Conservation (phyloP, 2,797 vertebrate species). For the Champsocephalus gunnari region DNA sequence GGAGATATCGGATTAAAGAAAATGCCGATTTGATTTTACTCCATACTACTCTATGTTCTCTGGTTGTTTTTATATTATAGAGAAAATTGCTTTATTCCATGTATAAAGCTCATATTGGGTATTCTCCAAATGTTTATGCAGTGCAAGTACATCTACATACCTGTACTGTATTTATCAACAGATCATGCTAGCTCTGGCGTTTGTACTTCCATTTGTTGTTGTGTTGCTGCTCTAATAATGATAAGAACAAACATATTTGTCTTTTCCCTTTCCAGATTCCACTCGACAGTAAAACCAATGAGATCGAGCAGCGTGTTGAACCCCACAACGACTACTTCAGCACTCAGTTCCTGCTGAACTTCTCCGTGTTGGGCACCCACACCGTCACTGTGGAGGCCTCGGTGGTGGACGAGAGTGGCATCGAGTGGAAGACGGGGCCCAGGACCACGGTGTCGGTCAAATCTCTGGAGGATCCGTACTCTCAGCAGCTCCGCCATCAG, state of each 20-base stretch:
- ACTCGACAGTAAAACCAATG: constrained; percentile 91
- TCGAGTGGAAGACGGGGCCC: constrained; percentile 96
- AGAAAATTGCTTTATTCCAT: neutral
- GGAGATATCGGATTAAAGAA: too few species aligned
- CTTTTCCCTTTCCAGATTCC: constrained; percentile 83
- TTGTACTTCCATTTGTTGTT: neutral
- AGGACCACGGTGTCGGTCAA: constrained; percentile 94
- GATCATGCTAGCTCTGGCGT: rapidly evolving
- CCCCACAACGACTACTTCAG: constrained; percentile 99
- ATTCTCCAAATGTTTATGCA: neutral
- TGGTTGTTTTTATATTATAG: too few species aligned
- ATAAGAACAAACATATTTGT: neutral
- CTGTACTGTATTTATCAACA: neutral
- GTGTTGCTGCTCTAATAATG: neutral
- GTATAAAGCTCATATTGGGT: neutral
- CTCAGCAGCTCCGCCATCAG: constrained; percentile 95
- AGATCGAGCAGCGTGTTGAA: constrained; percentile 96
- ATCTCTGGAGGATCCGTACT: constrained; percentile 96
- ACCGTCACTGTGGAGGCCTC: constrained; percentile 95
- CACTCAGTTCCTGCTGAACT: constrained; percentile 97
- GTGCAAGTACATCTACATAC: neutral
- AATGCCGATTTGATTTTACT: too few species aligned
- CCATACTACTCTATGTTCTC: too few species aligned
- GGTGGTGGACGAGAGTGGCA: constrained; percentile 93
- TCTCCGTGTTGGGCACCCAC: constrained; percentile 93